Percentiles rank a stretch among this genome's conserved stretches.
phyloP scores from a whole-genome alignment of 53 echinoderm and acorn worm species.

The Echinometra lucunter region DNA sequence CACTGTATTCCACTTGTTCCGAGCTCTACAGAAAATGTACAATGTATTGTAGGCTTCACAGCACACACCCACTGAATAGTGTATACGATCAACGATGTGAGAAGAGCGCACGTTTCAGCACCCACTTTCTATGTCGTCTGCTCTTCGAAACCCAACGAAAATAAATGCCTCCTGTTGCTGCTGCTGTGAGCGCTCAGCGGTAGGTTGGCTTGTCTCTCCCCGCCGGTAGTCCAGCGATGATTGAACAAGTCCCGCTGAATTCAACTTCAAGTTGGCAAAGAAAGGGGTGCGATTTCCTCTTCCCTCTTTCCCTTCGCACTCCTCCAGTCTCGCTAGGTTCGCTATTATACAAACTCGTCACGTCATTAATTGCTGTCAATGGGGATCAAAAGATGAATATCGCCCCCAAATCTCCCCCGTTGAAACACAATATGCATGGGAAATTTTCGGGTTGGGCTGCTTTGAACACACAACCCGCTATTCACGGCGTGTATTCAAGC shows the following conservation, averaged over 20 bases:
- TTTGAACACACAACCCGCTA: constrained; percentile 24
- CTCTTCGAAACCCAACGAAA: neutral
- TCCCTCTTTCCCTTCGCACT: neutral
- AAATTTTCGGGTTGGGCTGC: constrained; percentile 20
- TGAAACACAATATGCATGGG: constrained; percentile 19
- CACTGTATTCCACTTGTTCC: neutral
- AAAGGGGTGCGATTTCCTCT: neutral
- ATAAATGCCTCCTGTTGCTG: neutral
- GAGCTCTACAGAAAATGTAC: neutral
- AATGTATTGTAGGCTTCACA: neutral
- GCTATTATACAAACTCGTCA: neutral
- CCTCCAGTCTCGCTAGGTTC: neutral
- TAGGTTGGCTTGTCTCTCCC: constrained; percentile 19
- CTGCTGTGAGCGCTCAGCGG: constrained; percentile 40
- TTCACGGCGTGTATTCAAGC: constrained; percentile 8
- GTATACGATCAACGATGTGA: neutral
- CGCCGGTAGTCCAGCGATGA: constrained; percentile 49
- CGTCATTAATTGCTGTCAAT: constrained; percentile 38
- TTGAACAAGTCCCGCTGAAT: constrained; percentile 32
- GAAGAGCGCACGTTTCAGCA: neutral
- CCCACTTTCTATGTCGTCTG: neutral
- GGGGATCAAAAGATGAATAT: constrained; percentile 50
- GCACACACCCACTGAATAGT: neutral
- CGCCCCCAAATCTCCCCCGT: constrained; percentile 1
- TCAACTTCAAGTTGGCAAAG: neutral